Conservation (phyloP, 2,888 invertebrate species). For the Napeogenes sylphis region DNA sequence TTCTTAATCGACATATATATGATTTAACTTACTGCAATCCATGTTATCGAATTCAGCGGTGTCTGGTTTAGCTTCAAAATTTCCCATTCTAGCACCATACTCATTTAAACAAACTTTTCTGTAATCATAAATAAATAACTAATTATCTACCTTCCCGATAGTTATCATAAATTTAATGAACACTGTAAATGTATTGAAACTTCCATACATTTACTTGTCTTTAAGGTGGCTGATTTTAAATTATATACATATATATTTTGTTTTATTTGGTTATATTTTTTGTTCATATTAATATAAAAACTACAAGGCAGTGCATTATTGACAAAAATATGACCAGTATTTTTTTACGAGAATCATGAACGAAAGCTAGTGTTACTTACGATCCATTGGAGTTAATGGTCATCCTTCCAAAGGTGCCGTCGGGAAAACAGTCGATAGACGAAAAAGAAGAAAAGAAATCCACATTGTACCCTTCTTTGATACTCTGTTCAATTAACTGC, state of each 20-base stretch:
- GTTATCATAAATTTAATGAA: not conserved
- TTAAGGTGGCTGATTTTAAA: too few species aligned
- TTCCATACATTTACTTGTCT: too few species aligned
- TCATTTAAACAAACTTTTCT: conserved; percentile 80
- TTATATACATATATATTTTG: too few species aligned
- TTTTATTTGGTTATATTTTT: too few species aligned
- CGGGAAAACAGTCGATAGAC: conserved; percentile 53
- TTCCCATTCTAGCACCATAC: conserved; percentile 70
- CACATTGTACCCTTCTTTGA: conserved; percentile 52
- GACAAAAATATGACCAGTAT: too few species aligned
- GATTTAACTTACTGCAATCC: conserved; percentile 79
- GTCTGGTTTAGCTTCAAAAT: conserved; percentile 62
- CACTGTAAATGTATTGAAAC: too few species aligned
- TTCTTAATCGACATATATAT: not conserved
- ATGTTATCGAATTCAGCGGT: conserved; percentile 62
- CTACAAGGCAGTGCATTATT: not conserved
- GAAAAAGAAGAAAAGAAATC: conserved; percentile 45
- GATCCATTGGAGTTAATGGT: conserved; percentile 43
- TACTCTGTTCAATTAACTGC: conserved; percentile 45
- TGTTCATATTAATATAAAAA: not conserved
- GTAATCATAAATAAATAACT: conserved; percentile 33
- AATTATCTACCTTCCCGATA: too few species aligned
- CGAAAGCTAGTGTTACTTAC: conserved; percentile 41
- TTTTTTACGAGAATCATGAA: not conserved
- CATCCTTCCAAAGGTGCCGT: conserved; percentile 56